phyloP scores from a whole-genome alignment of 2,888 invertebrate genomes.

The Ichneumon xanthorius region DNA sequence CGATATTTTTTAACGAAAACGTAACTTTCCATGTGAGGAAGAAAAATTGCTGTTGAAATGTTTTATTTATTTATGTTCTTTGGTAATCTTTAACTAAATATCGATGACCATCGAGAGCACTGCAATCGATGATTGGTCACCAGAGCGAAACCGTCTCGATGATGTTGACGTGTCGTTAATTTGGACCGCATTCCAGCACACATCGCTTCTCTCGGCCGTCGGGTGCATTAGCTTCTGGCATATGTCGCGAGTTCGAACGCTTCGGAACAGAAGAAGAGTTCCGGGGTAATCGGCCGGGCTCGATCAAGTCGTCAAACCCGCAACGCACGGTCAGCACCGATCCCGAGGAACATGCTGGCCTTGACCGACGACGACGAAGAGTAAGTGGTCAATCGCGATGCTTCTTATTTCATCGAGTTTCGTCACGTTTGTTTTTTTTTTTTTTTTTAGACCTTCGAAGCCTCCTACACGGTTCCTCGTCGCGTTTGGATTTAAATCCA shows the following conservation, averaged over 20 bases:
- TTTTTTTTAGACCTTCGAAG: not conserved
- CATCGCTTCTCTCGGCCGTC: conserved; percentile 35
- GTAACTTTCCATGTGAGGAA: too few species aligned
- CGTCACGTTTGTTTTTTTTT: conserved; percentile 12
- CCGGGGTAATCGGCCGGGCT: conserved; percentile 66
- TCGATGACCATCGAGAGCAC: not conserved
- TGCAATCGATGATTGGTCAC: not conserved
- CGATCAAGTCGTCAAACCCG: conserved; percentile 13
- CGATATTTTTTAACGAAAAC: too few species aligned
- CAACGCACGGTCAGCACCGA: conserved; percentile 40
- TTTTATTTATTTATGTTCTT: not conserved
- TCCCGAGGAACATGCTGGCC: conserved; percentile 54
- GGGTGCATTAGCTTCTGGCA: conserved; percentile 47
- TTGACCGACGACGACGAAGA: conserved; percentile 59
- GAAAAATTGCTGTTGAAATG: not conserved
- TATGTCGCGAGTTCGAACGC: conserved; percentile 27
- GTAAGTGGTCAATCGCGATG: conserved; percentile 6
- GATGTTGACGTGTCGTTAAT: conserved; percentile 20
- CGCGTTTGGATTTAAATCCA: not conserved
- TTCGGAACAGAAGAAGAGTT: conserved; percentile 53
- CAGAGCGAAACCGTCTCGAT: conserved; percentile 14
- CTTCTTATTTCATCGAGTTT: conserved; percentile 30
- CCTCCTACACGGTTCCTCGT: not conserved
- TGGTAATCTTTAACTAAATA: not conserved
- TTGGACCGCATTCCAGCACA: conserved; percentile 58